Conservation (phyloP, 2,888 invertebrate species). For the Disparrhopalites patrizii region DNA sequence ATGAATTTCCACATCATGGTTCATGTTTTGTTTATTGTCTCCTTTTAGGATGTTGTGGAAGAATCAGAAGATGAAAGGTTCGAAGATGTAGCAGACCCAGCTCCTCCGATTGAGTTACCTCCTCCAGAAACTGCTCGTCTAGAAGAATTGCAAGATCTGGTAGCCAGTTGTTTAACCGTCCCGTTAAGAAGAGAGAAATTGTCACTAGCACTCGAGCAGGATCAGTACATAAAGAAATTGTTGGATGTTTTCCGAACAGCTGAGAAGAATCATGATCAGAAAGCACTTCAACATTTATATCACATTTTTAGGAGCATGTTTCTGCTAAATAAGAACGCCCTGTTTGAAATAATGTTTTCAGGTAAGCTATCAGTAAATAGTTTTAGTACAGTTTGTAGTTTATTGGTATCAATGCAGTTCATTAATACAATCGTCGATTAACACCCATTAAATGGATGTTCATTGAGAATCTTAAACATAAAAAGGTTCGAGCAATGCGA, state of each 20-base stretch:
- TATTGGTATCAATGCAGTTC: too few species aligned
- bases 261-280: conserved; percentile 92
- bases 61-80: conserved; percentile 95
- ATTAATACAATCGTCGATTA: too few species aligned
- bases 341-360: conserved; percentile 97
- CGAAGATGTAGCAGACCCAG: conserved; percentile 93
- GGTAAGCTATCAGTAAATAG: conserved; percentile 52
- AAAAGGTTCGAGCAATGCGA: too few species aligned
- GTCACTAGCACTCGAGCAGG: conserved; percentile 85
- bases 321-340: conserved; percentile 91
- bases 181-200: conserved; percentile 91
- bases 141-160: conserved; percentile 91
- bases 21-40: background rate
- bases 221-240: conserved; percentile 92
- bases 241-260: conserved; percentile 93
- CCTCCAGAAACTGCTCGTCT: conserved; percentile 89
- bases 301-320: conserved; percentile 99
- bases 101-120: conserved; percentile 90
- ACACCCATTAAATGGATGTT: too few species aligned
- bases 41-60: conserved; percentile 72
- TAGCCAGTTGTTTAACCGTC: conserved; percentile 80
- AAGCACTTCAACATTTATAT: conserved; percentile 90
- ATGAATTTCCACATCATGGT: background rate
- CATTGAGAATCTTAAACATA: too few species aligned
- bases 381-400: background rate